Evolutionary conservation across 1,140 invertebrate genomes (phyloP).

Genomic region (Halyomorpha halys): DNA sequence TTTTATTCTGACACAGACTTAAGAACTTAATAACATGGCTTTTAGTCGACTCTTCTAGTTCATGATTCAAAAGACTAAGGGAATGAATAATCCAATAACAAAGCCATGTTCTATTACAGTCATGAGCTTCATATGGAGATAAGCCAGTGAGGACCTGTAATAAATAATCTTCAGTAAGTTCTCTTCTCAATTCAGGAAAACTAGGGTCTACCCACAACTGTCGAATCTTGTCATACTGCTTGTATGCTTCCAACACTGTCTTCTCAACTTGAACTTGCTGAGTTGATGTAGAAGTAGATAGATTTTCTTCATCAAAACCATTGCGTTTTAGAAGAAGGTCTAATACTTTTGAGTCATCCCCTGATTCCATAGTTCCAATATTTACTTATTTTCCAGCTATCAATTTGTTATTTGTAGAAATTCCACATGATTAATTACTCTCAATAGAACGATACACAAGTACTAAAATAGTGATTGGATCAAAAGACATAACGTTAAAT

Average conservation of each 20-base stretch:
- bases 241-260: conserved; percentile 50
- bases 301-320: conserved; percentile 34
- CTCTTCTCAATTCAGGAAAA: conserved; percentile 50
- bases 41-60: conserved; percentile 54
- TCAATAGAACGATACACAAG: background rate
- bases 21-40: conserved; percentile 58
- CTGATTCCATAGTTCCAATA: background rate
- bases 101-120: conserved; percentile 90
- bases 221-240: conserved; percentile 44
- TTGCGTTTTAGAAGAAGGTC: conserved; percentile 1
- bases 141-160: conserved; percentile 40
- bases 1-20: conserved; percentile 60
- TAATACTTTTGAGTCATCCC: background rate
- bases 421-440: background rate
- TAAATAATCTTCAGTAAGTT: conserved; percentile 56
- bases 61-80: conserved; percentile 66
- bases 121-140: conserved; percentile 51
- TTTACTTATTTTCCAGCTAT: background rate
- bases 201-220: conserved; percentile 39
- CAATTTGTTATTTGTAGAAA: background rate
- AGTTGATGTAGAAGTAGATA: conserved; percentile 34
- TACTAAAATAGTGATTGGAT: background rate
- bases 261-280: conserved; percentile 49
- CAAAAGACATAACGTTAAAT: background rate
- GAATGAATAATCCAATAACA: conserved; percentile 93